Conservation (phyloP, 2,888 invertebrate genomes). For the Micropterix aruncella region DNA sequence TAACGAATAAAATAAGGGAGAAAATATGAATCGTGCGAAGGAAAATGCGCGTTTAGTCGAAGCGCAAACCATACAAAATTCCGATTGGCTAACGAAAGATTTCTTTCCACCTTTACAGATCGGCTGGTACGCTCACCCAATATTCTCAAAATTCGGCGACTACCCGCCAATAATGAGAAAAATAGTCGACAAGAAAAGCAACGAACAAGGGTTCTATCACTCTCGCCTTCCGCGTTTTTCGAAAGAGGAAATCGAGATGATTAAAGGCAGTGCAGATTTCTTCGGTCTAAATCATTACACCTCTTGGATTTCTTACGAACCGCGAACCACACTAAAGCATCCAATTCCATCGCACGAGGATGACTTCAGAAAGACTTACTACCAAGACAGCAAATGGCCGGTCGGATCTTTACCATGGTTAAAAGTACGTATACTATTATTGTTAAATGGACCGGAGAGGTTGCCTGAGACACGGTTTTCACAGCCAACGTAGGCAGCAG, state of each 20-base stretch:
- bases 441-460: too few species aligned
- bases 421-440: constrained; percentile 15
- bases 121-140: constrained; percentile 3
- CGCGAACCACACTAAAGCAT: not conserved
- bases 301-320: not conserved
- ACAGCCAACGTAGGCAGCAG: too few species aligned
- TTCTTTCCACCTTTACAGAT: constrained; percentile 1
- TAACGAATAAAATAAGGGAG: too few species aligned
- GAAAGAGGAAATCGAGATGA: not conserved
- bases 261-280: constrained; percentile 3
- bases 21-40: too few species aligned
- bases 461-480: too few species aligned
- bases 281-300: constrained; percentile 5
- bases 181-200: constrained; percentile 2
- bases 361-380: constrained; percentile 6
- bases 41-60: too few species aligned
- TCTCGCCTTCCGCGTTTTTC: constrained; percentile 2
- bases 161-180: not conserved
- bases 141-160: constrained; percentile 1
- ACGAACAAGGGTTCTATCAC: constrained; percentile 1
- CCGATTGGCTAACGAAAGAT: too few species aligned
- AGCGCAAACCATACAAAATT: too few species aligned
- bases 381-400: constrained; percentile 14
- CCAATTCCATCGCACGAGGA: constrained; percentile 4
- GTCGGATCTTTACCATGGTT: constrained; percentile 14